Evolutionary conservation across 2,888 invertebrate species (phyloP).

Genomic region (Ophion slaviceki): DNA sequence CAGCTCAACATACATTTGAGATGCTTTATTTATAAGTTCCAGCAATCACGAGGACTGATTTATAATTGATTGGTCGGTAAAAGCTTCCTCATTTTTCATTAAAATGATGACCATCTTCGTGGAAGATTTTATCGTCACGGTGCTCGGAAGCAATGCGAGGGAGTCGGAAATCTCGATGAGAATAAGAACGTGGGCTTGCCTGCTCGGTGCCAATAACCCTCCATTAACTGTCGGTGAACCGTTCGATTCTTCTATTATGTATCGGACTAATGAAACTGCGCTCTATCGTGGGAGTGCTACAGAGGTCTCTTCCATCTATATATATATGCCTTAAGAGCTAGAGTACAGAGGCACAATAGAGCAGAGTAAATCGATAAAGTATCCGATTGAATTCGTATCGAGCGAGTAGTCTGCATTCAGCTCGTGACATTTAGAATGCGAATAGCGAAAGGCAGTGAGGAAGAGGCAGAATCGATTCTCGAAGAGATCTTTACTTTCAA

Average conservation of each 20-base stretch:
- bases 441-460: constrained; percentile 32
- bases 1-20: background rate
- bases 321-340: background rate
- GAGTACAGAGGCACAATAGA: constrained; percentile 45
- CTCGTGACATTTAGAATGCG: constrained; percentile 60
- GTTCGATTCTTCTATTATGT: constrained; percentile 60
- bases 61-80: background rate
- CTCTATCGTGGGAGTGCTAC: constrained; percentile 67
- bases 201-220: constrained; percentile 62
- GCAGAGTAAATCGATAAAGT: constrained; percentile 38
- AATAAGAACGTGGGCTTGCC: constrained; percentile 27
- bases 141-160: constrained; percentile 4
- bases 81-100: background rate
- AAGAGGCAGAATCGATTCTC: constrained; percentile 20
- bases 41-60: background rate
- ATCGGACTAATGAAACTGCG: constrained; percentile 72
- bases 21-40: background rate
- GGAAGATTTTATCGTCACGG: background rate
- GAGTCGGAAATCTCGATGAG: constrained; percentile 42
- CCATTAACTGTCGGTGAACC: constrained; percentile 64
- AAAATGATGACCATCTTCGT: background rate
- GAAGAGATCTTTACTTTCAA: constrained; percentile 28
- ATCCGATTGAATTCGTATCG: constrained; percentile 65
- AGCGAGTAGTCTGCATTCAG: constrained; percentile 35
- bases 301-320: constrained; percentile 42